Evolutionary conservation across 2,113 vertebrate genomes (phyloP).

Genomic region (Trogon surrucura): DNA sequence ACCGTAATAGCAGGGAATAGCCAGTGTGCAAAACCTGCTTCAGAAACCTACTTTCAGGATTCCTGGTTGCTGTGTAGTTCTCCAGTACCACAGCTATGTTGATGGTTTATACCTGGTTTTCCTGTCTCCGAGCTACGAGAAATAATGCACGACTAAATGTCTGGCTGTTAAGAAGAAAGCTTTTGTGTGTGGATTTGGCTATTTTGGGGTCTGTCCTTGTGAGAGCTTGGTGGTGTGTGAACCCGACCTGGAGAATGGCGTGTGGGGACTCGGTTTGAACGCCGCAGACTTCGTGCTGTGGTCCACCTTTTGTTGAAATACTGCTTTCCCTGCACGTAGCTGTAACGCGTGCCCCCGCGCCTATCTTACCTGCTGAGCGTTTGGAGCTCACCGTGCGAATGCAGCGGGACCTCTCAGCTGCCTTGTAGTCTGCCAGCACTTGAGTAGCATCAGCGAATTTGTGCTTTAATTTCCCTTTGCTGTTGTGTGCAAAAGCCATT

Average conservation of each 20-base stretch:
- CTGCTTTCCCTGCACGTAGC: neutral
- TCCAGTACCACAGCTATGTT: conserved; percentile 2
- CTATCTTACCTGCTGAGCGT: neutral
- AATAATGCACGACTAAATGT: neutral
- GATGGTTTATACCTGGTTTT: neutral
- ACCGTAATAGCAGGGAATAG: neutral
- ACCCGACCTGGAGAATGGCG: neutral
- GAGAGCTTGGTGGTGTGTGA: neutral
- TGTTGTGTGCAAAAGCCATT: neutral
- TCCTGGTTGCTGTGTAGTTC: neutral
- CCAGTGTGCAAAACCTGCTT: neutral
- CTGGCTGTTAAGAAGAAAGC: neutral
- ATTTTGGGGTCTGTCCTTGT: fast-evolving
- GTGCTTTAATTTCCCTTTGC: neutral
- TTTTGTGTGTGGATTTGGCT: neutral
- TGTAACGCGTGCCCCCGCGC: fast-evolving
- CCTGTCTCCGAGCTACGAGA: neutral
- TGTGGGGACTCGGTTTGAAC: neutral
- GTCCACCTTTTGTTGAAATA: neutral
- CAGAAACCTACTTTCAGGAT: neutral
- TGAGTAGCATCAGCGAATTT: neutral
- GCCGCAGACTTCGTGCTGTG: fast-evolving
- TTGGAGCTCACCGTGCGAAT: neutral
- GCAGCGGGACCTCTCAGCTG: neutral
- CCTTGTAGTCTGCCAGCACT: neutral